Percentiles rank a stretch among this genome's conserved stretches.
These are phyloP conservation scores for Rhinolophus sinicus DNA, from an alignment of 2,113 vertebrate species.

Conservation along the genomic window DNA sequence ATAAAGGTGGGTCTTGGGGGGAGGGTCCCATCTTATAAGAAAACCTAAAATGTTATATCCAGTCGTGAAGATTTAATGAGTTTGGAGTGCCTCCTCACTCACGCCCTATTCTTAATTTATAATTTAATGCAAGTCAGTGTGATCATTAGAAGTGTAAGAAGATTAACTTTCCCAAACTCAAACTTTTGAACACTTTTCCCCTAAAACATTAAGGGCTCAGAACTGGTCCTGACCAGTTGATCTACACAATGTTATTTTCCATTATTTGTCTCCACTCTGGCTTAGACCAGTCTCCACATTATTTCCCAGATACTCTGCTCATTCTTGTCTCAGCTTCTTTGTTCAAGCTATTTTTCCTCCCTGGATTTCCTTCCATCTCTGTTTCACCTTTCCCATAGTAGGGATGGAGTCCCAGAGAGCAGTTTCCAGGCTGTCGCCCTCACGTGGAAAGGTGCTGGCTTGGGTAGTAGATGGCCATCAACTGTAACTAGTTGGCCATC, in stretches of 20 bases:
- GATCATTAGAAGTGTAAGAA: slow-evolving; percentile 1
- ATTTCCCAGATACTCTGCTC: background rate
- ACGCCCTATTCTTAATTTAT: slow-evolving; percentile 15
- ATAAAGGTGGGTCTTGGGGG: background rate
- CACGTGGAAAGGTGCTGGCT: too few species aligned
- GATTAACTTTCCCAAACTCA: background rate
- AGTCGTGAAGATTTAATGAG: background rate
- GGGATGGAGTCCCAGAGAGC: too few species aligned
- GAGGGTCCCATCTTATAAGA: background rate
- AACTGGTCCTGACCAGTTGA: background rate
- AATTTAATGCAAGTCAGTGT: background rate
- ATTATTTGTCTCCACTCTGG: background rate
- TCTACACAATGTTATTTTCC: background rate
- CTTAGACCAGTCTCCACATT: background rate
- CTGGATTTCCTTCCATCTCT: background rate
- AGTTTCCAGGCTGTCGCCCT: too few species aligned
- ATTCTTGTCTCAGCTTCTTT: background rate
- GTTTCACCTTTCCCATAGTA: background rate
- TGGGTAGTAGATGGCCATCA: too few species aligned
- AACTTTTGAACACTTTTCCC: background rate
- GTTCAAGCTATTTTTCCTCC: background rate
- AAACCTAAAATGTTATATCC: background rate
- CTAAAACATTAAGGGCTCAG: background rate
- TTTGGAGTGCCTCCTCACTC: background rate
- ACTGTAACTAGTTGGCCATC: too few species aligned